Conservation (phyloP, 2,113 vertebrate genomes). For the Mohoua ochrocephala region DNA sequence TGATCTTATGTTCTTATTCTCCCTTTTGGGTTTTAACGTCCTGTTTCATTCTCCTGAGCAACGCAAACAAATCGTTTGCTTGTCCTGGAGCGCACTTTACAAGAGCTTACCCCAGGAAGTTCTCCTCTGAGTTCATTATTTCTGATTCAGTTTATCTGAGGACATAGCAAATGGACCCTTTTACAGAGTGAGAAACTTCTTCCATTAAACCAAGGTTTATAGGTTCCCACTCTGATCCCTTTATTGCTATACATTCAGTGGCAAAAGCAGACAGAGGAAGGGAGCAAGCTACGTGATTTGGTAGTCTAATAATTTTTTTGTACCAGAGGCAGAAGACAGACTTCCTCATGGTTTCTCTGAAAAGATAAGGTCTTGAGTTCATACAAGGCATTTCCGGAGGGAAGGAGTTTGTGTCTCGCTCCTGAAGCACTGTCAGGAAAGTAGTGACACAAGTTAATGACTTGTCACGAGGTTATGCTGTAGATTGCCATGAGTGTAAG, state of each 20-base stretch:
- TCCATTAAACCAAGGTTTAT: background rate
- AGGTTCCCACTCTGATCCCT: background rate
- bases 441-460: background rate
- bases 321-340: background rate
- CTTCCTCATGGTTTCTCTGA: background rate
- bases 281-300: background rate
- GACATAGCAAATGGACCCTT: background rate
- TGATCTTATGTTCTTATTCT: background rate
- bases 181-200: background rate
- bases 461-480: background rate
- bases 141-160: background rate
- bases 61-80: background rate
- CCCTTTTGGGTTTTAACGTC: background rate
- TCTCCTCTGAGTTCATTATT: background rate
- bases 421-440: background rate
- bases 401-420: background rate
- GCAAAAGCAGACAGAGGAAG: background rate
- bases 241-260: background rate
- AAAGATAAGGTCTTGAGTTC: background rate
- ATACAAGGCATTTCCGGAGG: background rate
- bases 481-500: background rate
- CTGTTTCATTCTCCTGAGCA: background rate
- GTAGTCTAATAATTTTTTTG: background rate
- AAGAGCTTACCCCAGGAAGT: background rate
- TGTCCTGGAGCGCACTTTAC: background rate